Evolutionary conservation across 2,797 vertebrate species (phyloP), one percentile per base, ranked within the genome.

Genomic region (Craterocephalus amniculus): DNA sequence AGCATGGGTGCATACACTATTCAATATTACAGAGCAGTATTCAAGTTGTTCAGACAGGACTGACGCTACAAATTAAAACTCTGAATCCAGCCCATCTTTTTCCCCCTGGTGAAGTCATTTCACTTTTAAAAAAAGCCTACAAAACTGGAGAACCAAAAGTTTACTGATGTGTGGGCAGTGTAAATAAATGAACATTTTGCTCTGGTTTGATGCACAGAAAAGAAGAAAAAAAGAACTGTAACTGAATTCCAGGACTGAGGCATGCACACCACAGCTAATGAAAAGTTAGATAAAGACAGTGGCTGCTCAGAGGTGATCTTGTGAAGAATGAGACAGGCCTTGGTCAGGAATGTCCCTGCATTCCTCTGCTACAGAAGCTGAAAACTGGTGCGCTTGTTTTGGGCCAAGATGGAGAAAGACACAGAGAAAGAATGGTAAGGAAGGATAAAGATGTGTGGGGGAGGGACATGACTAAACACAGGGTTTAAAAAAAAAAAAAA

Each of bases 341-440:
- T 45, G 79, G 83, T 84, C 80, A 88, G 87, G 90, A 92, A 91
- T 91, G 90, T 83, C 62, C 48, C 79, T 72, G 70, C 86, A 93
- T 92, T 91, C 88, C 85, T 92, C 52, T 22, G 57, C 65, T 80
- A 62, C 56, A 71, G 79, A 85, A 83, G 85, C 74, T 87, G 78
- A 85, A 63, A 74, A 79, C 73, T 65, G 63, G 73, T 68, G 57
- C 12, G 67, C 66, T 74, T 85, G 81, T 83, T 79, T 67, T 60
- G 54, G 58, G 26, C 32, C 16, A 24, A 51, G 45, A 60, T 36
- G 18, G n/a, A 52, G n/a, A 82, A 38, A 54, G 68, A 22, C 10
- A 5, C 1, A 29, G 20, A n/a, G 22, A 59, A 26, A 56, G 56
- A 43, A 36, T 31, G 40, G 40, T 24, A 26, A n/a, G 22, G n/a